Conservation (phyloP, 2,888 invertebrate genomes). For the Pristionchus entomophagus region DNA sequence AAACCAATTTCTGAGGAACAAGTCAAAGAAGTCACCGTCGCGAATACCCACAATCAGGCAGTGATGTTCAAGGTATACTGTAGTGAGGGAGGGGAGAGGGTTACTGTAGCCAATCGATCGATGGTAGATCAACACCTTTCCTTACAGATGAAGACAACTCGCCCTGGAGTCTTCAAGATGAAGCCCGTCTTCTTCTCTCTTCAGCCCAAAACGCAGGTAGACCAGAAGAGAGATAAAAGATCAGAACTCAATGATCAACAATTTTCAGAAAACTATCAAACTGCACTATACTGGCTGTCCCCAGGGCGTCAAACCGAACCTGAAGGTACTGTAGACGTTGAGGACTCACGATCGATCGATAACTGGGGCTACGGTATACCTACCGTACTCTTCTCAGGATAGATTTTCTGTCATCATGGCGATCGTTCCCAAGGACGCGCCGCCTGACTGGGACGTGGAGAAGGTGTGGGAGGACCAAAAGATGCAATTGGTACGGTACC, state of each 20-base stretch:
- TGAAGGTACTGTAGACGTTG: conserved; percentile 34
- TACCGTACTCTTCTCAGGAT: conserved; percentile 12
- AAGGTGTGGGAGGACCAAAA: conserved; percentile 43
- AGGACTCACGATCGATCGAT: neutral
- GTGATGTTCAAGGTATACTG: conserved; percentile 38
- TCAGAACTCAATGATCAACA: neutral
- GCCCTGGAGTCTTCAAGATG: conserved; percentile 40
- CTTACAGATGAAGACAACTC: conserved; percentile 48
- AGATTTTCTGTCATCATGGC: conserved; percentile 46
- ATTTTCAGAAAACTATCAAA: conserved; percentile 21
- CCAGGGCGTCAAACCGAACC: conserved; percentile 2
- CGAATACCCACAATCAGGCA: neutral
- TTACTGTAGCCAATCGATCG: neutral
- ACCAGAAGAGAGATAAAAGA: neutral
- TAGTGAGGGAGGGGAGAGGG: neutral
- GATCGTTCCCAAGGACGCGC: neutral
- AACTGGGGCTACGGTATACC: no score
- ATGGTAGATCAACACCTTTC: conserved; percentile 16
- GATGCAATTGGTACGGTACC: conserved; percentile 39
- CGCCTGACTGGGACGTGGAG: conserved; percentile 1
- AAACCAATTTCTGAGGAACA: conserved; percentile 30
- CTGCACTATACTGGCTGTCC: conserved; percentile 36
- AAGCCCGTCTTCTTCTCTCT: conserved; percentile 36
- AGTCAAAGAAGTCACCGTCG: conserved; percentile 21
- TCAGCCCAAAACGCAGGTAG: conserved; percentile 9